Percentiles rank a stretch among this genome's conserved stretches.
Conservation (phyloP, 2,113 vertebrate species). For the Madoqua kirkii region DNA sequence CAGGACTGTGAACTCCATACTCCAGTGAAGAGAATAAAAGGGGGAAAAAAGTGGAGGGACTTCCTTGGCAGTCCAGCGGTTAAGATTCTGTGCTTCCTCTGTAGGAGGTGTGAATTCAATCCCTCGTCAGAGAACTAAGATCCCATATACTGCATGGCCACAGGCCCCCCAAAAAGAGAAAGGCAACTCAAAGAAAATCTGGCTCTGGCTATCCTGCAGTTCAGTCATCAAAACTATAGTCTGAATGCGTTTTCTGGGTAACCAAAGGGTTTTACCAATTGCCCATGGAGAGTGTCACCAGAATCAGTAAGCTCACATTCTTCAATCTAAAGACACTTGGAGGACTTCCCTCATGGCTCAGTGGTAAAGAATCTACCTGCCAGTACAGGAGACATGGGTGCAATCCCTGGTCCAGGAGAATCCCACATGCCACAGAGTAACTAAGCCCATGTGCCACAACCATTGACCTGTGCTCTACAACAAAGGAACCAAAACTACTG, state of each 20-base stretch:
- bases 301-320: neutral
- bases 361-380: neutral
- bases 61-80: neutral
- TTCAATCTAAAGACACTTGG: neutral
- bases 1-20: neutral
- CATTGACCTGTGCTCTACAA: neutral
- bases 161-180: neutral
- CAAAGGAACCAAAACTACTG: neutral
- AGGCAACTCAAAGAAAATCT: neutral
- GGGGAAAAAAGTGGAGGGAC: accelerated
- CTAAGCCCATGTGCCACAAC: neutral
- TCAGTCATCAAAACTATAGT: neutral
- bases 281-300: neutral
- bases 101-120: neutral
- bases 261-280: neutral
- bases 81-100: neutral
- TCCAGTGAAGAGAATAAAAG: neutral
- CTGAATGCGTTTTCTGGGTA: neutral
- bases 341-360: neutral
- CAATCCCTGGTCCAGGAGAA: neutral
- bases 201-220: neutral
- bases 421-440: neutral
- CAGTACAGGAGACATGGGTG: neutral
- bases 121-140: neutral
- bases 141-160: neutral